Percentiles rank a stretch among this genome's conserved stretches.
Evolutionary conservation across 2,113 vertebrate species (phyloP).

Genomic region (Lepus americanus): DNA sequence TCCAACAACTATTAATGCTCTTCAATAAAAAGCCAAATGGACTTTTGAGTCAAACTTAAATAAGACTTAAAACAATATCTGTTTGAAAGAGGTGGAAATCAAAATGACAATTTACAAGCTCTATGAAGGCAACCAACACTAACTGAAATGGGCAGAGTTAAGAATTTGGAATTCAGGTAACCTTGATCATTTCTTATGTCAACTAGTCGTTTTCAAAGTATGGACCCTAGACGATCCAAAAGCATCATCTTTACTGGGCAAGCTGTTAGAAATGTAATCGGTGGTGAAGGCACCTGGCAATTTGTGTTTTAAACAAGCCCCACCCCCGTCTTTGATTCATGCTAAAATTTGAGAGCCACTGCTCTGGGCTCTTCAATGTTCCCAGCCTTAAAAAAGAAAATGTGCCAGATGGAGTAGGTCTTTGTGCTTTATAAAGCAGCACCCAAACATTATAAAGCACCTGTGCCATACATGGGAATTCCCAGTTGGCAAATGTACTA

Average conservation of each 20-base stretch:
- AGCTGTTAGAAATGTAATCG: neutral
- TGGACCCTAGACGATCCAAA: neutral
- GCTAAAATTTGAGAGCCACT: neutral
- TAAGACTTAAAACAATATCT: neutral
- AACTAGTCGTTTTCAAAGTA: neutral
- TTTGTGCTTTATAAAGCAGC: neutral
- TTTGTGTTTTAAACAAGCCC: neutral
- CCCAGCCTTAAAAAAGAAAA: conserved; percentile 31
- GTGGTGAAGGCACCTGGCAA: neutral
- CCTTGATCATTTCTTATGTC: neutral
- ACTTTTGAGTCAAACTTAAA: neutral
- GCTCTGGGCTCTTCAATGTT: neutral
- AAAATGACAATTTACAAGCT: neutral
- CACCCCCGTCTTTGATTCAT: neutral
- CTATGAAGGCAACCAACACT: neutral
- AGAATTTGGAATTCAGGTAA: neutral
- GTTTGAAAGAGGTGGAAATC: conserved; percentile 19
- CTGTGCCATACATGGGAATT: neutral
- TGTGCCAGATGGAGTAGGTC: neutral
- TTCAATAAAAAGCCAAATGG: conserved; percentile 26
- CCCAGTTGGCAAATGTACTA: neutral
- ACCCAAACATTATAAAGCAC: neutral
- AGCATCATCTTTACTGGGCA: neutral
- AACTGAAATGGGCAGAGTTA: neutral
- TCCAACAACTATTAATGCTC: conserved; percentile 11